A percentile compares a stretch with the other conserved stretches of the same genome.
These are phyloP conservation scores for Himalopsyche kuldschensis DNA, from an alignment of 2,888 invertebrate genomes.

Conservation along the genomic window DNA sequence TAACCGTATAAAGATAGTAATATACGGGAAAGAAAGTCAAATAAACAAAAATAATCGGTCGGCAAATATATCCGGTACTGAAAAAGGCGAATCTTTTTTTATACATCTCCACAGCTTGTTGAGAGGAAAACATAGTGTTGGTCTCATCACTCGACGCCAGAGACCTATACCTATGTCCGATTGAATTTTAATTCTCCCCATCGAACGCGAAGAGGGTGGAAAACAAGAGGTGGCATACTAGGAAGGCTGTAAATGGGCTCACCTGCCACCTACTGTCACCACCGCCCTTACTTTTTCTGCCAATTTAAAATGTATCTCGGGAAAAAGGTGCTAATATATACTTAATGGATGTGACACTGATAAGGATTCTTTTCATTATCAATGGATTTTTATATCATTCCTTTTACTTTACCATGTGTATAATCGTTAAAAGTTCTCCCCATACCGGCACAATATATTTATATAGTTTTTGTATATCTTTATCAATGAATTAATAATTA, in stretches of 20 bases:
- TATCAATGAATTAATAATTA: no score
- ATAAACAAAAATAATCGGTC: no score
- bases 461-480: no score
- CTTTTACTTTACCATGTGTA: no score
- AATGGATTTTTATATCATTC: not conserved
- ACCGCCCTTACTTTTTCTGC: not conserved
- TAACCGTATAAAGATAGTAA: no score
- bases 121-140: not conserved
- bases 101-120: not conserved
- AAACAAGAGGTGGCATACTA: slow-evolving; percentile 24
- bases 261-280: slow-evolving; percentile 11
- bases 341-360: not conserved
- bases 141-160: not conserved
- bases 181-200: slow-evolving; percentile 38
- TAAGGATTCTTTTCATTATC: not conserved
- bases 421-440: no score
- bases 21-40: no score
- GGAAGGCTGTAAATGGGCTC: not conserved
- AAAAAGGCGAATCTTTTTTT: not conserved
- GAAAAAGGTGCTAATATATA: not conserved
- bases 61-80: no score
- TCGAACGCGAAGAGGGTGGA: slow-evolving; percentile 12
- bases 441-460: no score
- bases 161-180: slow-evolving; percentile 29
- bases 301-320: not conserved